A percentile compares a stretch with the other conserved stretches of the same genome.
phyloP scores from a whole-genome alignment of 2,797 vertebrate genomes.

The Periparus ater region DNA sequence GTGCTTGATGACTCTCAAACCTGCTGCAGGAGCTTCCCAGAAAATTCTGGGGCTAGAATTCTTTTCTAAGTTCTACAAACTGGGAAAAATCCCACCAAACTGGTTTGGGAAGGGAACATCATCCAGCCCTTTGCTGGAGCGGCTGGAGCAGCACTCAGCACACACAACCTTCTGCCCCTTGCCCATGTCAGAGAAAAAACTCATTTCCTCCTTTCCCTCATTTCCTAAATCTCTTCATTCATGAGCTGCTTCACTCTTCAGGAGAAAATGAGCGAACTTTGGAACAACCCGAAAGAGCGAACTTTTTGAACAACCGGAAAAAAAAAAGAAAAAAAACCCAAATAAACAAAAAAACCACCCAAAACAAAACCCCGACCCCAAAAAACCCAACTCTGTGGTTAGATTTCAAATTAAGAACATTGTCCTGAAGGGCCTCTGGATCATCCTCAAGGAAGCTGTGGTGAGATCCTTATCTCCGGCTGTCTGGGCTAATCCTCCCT shows the following conservation, averaged over 20 bases:
- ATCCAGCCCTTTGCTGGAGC: not conserved
- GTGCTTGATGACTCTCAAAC: not conserved
- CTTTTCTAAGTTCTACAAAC: not conserved
- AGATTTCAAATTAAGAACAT: not conserved
- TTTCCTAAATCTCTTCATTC: not conserved
- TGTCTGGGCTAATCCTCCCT: not conserved
- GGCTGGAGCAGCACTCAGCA: not conserved
- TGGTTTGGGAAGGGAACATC: rapidly evolving
- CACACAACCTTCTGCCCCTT: not conserved
- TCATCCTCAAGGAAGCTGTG: not conserved
- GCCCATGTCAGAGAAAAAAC: rapidly evolving
- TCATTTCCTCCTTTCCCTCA: not conserved
- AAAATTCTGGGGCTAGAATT: not conserved
- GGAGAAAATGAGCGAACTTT: not conserved
- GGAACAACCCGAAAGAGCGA: no score
- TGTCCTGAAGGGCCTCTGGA: not conserved
- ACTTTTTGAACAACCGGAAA: not conserved
- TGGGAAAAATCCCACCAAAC: not conserved
- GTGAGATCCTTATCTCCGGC: conserved; percentile 6
- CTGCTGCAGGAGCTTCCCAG: not conserved
- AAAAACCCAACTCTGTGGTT: not conserved
- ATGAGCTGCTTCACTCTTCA: not conserved
- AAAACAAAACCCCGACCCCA: not conserved
- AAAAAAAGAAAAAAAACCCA: no score
- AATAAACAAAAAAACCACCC: no score